Evolutionary conservation across 2,113 vertebrate genomes (phyloP), one percentile per base, ranked within the genome.

Genomic region (Colius striatus): DNA sequence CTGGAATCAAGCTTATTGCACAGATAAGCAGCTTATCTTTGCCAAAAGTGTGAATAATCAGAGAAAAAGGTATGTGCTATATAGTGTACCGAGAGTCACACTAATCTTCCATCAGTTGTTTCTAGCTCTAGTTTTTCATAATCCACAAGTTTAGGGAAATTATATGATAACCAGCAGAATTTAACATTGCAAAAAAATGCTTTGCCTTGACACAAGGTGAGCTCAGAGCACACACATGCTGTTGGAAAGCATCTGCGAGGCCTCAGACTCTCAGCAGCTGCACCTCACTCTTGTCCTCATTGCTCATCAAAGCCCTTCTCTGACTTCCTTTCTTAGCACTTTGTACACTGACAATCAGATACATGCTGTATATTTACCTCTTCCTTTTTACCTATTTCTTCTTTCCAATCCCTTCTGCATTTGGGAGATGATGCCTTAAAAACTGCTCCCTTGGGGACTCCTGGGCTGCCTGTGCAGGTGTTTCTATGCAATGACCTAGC

Each of bases 401-500:
- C 5, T 65, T 65, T 34, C 4, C 9, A n/a, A 76, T 77, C 51
- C 29, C 12, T 45, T 41, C 57, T 71, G 19, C 38, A 21, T 41
- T 84, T 54, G 50, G 58, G 71, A 55, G 34, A 23, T 36, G 26
- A 8, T 66, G 16, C 10, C 23, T 48, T 54, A 47, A 47, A 66
- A 81, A 67, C 6, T 2, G 0, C 5, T 79, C 66, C 63, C 57
- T 16, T n/a, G 29, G 16, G 66, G 17, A 1, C 11, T 72, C 21
- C 57, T 41, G 58, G 32, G 51, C 25, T 78, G 51, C n/a, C 73
- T n/a, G 45, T 29, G 21, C 17, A 67, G 15, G 11, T 78, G 34
- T 48, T 75, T 63, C 26, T 60, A 2, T 60, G 38, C 74, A 67
- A 25, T 25, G 0, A n/a, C 19, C 67, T 85, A 0, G 0, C 13